Conservation (phyloP, 2,113 vertebrate species). For the Syrrhaptes paradoxus region DNA sequence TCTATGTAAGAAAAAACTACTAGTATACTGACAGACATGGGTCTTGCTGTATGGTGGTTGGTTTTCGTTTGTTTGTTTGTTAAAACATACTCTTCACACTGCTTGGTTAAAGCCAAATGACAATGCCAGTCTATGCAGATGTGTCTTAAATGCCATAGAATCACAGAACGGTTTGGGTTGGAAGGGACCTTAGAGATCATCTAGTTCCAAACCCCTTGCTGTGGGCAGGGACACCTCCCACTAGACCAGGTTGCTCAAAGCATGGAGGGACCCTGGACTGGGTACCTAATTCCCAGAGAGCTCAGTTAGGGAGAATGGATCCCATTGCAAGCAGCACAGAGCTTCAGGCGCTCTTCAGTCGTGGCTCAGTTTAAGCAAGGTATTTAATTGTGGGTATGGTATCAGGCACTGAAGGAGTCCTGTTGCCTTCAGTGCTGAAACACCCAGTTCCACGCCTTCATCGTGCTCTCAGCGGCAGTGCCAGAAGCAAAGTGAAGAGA, state of each 20-base stretch:
- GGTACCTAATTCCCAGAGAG: neutral
- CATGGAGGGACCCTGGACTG: neutral
- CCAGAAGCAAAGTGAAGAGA: neutral
- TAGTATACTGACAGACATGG: neutral
- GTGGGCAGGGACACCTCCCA: no score
- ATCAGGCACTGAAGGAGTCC: neutral
- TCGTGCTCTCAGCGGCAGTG: rapidly evolving
- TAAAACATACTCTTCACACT: neutral
- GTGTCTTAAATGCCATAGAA: neutral
- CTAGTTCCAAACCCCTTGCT: no score
- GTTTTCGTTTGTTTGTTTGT: neutral
- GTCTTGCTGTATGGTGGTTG: neutral
- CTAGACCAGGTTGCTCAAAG: no score
- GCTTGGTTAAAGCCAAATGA: neutral
- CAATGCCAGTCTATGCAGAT: neutral
- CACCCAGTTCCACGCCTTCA: neutral
- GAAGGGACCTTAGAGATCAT: no score
- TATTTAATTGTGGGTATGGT: neutral
- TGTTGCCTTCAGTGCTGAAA: neutral
- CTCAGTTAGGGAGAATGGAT: neutral
- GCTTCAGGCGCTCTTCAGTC: neutral
- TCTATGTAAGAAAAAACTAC: neutral
- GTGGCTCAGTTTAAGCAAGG: neutral
- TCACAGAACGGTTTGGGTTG: no score
- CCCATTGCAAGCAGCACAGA: neutral